Base-by-base conservation (phyloP, 2,113 vertebrate genomes). In the Pseudopipra pipra region DNA sequence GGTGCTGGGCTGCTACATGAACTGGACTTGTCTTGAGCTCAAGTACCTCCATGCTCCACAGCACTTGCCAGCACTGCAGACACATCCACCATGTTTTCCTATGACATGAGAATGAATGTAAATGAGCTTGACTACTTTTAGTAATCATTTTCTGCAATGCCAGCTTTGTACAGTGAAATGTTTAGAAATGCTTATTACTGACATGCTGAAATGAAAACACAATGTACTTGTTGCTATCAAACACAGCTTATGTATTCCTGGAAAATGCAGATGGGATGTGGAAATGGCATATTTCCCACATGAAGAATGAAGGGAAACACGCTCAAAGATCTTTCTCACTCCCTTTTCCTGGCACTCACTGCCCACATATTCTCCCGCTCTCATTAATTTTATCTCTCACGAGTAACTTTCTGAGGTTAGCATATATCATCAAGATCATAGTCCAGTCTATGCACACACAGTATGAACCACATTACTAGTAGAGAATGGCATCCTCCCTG, bases 311-410 rank as follows among this genome's bases (percentile, higher is more conserved):
- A 55, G 44, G 35, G n/a, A 89, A 95, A 79, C 14, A 43, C 0
- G 1, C 35, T 37, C 27, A 87, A 51, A 33, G 14, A 52, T 37
- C 41, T 67, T 91, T 89, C 61, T 78, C 39, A 78, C 9, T 86
- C 17, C 28, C n/a, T 79, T 49, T 54, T n/a, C 30, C 35, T 6
- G 0, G 8, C 21, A 5, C 9, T 52, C 1, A 0, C 19, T 91
- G 58, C 78, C 47, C 81, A 51, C 3, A 0, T 79, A 9, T 67
- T 80, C 12, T 82, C 30, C 13, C 18, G 47, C 12, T 85, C 14
- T 9, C 37, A 54, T 10, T 59, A 55, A 25, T 55, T 94, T 85
- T 52, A 8, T 47, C 27, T 56, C 33, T 52, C 68, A 19, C 16
- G 49, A 56, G 62, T 82, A 87, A 78, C 12, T 52, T 88, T 67